Evolutionary conservation across 2,888 invertebrate genomes (phyloP), one percentile per base, ranked within the genome.

Genomic region (Steinernema hermaphroditum): DNA sequence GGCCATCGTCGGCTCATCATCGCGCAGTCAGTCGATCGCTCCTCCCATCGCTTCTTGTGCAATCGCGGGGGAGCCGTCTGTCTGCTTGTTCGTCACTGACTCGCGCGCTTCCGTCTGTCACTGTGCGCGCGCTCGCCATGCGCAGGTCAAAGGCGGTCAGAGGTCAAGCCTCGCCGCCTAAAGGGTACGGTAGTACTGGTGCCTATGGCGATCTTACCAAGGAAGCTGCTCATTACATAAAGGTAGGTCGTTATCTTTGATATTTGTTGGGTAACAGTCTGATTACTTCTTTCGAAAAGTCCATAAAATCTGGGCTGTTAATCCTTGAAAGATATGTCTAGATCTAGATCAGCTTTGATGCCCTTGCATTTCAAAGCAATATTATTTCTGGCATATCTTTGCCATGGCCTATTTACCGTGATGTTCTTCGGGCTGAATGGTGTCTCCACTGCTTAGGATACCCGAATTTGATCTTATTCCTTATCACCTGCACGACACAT

Each of bases 1-100:
- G 62, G 34, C 62, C 29, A 34, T 62, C 62, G 62, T 62, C 62
- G 29, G 12, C 62, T 29, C 62, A 62, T 62, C 62, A 62, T 62
- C 62, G 62, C 62, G 62, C 62, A 62, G 46, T 2, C n/a, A 46
- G 62, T 62, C 62, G 16, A 62, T 62, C 62, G 34, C 34, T 32
- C 62, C 62, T 62, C 62, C 62, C 22, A 29, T 24, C 27, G 32
- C 29, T 62, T 62, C 62, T 62, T 62, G 62, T 62, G 62, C 62
- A 62, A 62, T 34, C 62, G 62, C 22, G 62, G 27, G 14, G 32
- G 62, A 62, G 32, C 62, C 62, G 32, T 62, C 32, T 62, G 62
- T 62, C 62, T 12, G 62, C 62, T 62, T 29, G 62, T 62, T 62
- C 62, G 62, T 32, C 16, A 62, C 62, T 37, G 37, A 54, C 54